A percentile compares a stretch with the other conserved stretches of the same genome.
Conservation (phyloP, 2,797 vertebrate species). For the Sternarchorhynchus goeldii region DNA sequence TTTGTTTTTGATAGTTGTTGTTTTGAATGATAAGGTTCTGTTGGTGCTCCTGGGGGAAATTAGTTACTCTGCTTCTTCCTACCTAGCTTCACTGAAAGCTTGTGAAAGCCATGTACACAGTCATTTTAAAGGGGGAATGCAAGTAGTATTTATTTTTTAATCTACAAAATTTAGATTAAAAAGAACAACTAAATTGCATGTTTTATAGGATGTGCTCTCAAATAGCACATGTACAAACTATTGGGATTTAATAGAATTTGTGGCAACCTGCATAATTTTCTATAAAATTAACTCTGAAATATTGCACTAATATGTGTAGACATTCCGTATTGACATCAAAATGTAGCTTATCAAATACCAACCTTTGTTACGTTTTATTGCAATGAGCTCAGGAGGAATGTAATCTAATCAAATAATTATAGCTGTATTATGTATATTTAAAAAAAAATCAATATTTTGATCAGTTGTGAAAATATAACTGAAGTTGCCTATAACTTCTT, state of each 20-base stretch:
- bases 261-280: no score
- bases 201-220: neutral
- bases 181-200: neutral
- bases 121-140: no score
- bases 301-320: neutral
- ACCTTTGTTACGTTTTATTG: neutral
- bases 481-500: no score
- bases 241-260: neutral
- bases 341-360: neutral
- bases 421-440: no score
- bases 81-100: neutral
- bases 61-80: neutral
- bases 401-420: no score
- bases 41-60: no score
- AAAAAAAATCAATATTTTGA: no score
- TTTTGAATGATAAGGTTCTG: neutral
- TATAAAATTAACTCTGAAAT: neutral
- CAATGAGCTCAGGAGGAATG: no score
- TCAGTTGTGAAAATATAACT: no score
- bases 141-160: no score
- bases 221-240: neutral
- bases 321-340: constrained; percentile 2
- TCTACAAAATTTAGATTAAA: no score
- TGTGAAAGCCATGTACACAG: neutral
- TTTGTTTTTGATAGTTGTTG: neutral